Evolutionary conservation across 35 echinoderm and acorn worm species (phyloP).

Genomic region (Amphiura filiformis): DNA sequence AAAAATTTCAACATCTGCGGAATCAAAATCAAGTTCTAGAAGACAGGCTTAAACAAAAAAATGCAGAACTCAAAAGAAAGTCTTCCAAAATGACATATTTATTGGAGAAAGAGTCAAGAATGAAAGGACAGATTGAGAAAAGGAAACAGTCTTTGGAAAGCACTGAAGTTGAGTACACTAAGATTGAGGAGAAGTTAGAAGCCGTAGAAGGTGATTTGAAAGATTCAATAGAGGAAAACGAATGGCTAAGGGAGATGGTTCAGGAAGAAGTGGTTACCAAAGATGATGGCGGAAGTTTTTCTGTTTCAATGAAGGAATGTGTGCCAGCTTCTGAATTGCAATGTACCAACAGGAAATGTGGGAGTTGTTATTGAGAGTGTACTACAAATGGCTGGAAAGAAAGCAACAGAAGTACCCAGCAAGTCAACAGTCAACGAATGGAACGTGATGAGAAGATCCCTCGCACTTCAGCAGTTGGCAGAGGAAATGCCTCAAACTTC

Average conservation of each 20-base stretch:
- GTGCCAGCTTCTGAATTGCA: slow-evolving; percentile 1
- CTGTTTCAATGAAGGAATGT: slow-evolving; percentile 4
- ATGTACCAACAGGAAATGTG: slow-evolving; percentile 22
- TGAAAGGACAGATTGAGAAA: background rate
- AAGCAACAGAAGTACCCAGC: background rate
- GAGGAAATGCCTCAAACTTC: slow-evolving; percentile 12
- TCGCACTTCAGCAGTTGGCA: slow-evolving; percentile 10
- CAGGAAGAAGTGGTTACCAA: background rate
- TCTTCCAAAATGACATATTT: background rate
- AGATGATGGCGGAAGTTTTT: background rate
- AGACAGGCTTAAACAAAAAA: background rate
- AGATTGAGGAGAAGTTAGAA: background rate
- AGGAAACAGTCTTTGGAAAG: background rate
- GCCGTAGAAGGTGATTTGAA: too few species aligned
- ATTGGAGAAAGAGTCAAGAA: too few species aligned
- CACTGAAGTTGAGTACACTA: background rate
- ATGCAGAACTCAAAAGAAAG: background rate
- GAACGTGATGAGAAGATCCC: background rate
- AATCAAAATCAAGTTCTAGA: too few species aligned
- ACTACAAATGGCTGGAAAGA: background rate
- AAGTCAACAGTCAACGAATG: slow-evolving; percentile 16
- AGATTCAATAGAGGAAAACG: background rate
- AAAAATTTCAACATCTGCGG: too few species aligned
- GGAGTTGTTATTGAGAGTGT: slow-evolving; percentile 6
- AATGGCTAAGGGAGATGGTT: slow-evolving; percentile 19